Evolutionary conservation across 2,888 invertebrate species (phyloP).

Genomic region (Drosophila stalkeri): DNA sequence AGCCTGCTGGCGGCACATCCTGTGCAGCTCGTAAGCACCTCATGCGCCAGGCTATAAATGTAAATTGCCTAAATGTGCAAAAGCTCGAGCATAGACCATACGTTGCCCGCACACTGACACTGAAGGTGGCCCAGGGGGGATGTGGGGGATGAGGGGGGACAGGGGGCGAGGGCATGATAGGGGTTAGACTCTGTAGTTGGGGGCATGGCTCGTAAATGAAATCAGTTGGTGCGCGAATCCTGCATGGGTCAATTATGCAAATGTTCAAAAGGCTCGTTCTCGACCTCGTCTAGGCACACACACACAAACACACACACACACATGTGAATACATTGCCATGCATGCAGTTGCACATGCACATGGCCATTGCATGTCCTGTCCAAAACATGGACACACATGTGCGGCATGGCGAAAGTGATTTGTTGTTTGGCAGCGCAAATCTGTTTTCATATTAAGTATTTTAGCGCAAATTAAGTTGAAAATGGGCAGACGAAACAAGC

Average conservation of each 20-base stretch:
- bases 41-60: conserved; percentile 82
- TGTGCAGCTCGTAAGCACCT: conserved; percentile 81
- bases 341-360: conserved; percentile 18
- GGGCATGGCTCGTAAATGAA: conserved; percentile 71
- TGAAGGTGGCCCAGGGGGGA: neutral
- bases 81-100: conserved; percentile 80
- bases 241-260: conserved; percentile 85
- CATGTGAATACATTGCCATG: neutral
- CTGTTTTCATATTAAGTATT: conserved; percentile 79
- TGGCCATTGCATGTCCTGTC: conserved; percentile 19
- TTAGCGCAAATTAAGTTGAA: conserved; percentile 76
- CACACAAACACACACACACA: neutral
- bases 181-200: neutral
- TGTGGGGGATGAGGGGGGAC: too few species aligned
- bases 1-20: conserved; percentile 77
- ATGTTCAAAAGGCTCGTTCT: conserved; percentile 63
- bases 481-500: conserved; percentile 58
- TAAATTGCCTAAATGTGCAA: conserved; percentile 81
- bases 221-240: conserved; percentile 82
- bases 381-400: conserved; percentile 42
- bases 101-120: conserved; percentile 68
- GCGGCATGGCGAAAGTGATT: conserved; percentile 75
- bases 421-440: conserved; percentile 78
- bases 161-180: too few species aligned
- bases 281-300: conserved; percentile 8